Base-by-base conservation (phyloP, 2,113 vertebrate genomes). In the Eleginops maclovinus region DNA sequence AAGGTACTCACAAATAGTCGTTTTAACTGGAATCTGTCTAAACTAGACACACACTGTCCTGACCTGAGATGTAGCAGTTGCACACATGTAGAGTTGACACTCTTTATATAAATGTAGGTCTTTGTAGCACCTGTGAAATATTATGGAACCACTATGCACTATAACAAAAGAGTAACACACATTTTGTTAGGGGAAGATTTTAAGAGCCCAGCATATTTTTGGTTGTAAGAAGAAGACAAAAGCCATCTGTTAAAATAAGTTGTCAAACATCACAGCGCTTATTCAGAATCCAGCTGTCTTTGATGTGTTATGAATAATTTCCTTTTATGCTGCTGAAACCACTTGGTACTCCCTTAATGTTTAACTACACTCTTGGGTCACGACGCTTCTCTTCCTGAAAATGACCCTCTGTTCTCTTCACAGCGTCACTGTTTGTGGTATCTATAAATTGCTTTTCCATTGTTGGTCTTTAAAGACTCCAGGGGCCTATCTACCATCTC, bases 401-500 rank as follows among this genome's bases (percentile, higher is more conserved):
- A 74, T 78, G 70, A 69, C 56, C 68, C 56, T 68, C 55, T 56
- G 54, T 50, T 75, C 24, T 64, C 3, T 4, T 46, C 22, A 73
- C 75, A 61, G 68, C 62, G 40, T 85, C 83, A 77, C 51, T 66
- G 26, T 73, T 64, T 61, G 63, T 59, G 21, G 51, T 61, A 74
- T 26, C 65, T 66, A 74, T 80, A 81, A 86, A 88, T 89, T 75
- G 77, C 51, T 84, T 90, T 86, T 84, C 78, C 82, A 86, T 87
- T 61, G 69, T 73, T 71, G 72, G 36, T 79, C 82, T 78, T 82
- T 73, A 68, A 77, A 77, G 60, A 43, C 68, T 78, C 72, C 21
- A 62, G 75, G 81, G 73, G 51, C 62, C 51, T 36, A n/a, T 77
- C 68, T 41, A 36, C 55, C 14, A 58, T 53, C 49, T 31, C 46